These are phyloP conservation scores for Vulpes vulpes DNA, from an alignment of 2,113 vertebrate species.

Conservation along the genomic window DNA sequence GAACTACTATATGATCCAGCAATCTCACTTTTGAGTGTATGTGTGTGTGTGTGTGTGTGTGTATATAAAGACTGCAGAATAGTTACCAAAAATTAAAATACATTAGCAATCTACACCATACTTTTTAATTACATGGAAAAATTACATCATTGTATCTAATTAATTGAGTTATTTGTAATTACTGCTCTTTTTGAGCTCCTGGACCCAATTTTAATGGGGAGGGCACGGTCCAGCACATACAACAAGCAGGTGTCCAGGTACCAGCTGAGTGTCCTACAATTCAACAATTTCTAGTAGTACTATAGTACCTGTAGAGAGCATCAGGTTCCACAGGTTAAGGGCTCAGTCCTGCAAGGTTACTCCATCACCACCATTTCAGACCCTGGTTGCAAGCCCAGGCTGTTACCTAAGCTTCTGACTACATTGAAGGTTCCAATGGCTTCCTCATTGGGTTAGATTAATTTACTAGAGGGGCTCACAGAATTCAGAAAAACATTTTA, in stretches of 20 bases:
- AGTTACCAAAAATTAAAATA: neutral
- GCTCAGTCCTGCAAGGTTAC: neutral
- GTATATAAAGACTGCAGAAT: neutral
- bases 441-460: neutral
- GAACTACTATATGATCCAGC: neutral
- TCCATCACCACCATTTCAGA: neutral
- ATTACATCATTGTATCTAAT: neutral
- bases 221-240: too few relatives aligned
- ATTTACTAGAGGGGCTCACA: neutral
- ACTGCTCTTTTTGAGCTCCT: neutral
- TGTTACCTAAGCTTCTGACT: neutral
- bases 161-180: too few relatives aligned
- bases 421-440: neutral
- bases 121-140: neutral
- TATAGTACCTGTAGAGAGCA: neutral
- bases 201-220: neutral
- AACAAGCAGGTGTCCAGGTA: too few relatives aligned
- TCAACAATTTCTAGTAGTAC: neutral
- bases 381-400: neutral
- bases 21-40: too few relatives aligned
- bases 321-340: neutral
- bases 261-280: neutral
- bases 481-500: neutral
- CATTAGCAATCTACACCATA: neutral
- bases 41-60: too few relatives aligned